phyloP scores from a whole-genome alignment of 2,888 invertebrate genomes.

The Drosophila prolongata region DNA sequence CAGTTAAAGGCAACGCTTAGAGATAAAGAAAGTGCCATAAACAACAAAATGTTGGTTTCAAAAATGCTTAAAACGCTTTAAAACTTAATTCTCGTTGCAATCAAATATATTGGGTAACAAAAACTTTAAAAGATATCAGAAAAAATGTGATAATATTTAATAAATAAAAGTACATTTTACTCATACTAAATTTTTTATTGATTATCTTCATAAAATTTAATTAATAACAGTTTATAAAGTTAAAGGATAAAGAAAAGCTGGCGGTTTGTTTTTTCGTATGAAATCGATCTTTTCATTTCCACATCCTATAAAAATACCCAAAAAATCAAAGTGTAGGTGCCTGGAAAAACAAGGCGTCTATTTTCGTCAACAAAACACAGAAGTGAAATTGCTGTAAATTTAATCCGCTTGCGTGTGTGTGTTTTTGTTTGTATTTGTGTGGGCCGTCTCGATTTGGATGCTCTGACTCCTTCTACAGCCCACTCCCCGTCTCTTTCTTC shows the following conservation, averaged over 20 bases:
- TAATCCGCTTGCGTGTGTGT: constrained; percentile 55
- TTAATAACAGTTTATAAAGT: too few species aligned
- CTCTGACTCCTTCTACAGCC: constrained; percentile 33
- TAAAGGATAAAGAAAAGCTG: too few species aligned
- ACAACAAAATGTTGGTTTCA: constrained; percentile 2
- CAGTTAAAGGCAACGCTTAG: constrained; percentile 60
- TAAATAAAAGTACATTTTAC: too few species aligned
- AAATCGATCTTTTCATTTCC: too few species aligned
- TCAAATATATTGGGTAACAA: too few species aligned
- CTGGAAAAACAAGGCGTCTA: constrained; percentile 47
- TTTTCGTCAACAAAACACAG: constrained; percentile 55
- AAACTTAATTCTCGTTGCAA: too few species aligned
- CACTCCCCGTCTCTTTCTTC: too few species aligned
- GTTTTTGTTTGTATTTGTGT: constrained; percentile 4
- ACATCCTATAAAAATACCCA: neutral
- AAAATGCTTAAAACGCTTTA: constrained; percentile 49
- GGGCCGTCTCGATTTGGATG: constrained; percentile 12
- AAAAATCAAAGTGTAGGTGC: neutral
- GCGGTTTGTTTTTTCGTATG: too few species aligned
- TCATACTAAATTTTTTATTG: too few species aligned
- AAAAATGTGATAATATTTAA: too few species aligned
- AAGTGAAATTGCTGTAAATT: constrained; percentile 70
- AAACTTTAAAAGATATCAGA: too few species aligned
- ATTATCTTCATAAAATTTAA: too few species aligned
- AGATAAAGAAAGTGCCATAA: constrained; percentile 21